Conservation (phyloP, 2,113 vertebrate species). For the Climacteris rufus region DNA sequence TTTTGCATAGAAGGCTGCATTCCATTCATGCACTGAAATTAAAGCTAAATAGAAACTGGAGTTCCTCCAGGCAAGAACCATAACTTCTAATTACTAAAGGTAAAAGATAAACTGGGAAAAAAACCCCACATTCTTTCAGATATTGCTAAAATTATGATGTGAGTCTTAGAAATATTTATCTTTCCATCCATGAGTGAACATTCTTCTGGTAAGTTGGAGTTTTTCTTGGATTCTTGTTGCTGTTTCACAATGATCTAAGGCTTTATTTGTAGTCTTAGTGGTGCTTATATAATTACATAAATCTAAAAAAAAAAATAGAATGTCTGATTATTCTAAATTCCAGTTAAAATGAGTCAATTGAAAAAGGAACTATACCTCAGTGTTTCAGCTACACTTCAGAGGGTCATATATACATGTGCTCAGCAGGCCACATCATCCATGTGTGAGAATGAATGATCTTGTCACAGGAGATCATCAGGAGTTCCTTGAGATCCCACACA, state of each 20-base stretch:
- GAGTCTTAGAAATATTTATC: slow-evolving; percentile 51
- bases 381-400: not conserved
- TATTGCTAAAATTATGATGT: slow-evolving; percentile 34
- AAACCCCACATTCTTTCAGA: slow-evolving; percentile 18
- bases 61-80: slow-evolving; percentile 38
- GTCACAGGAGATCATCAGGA: not conserved
- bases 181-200: slow-evolving; percentile 50
- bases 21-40: slow-evolving; percentile 41
- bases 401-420: not conserved
- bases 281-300: slow-evolving; percentile 43
- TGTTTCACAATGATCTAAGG: slow-evolving; percentile 33
- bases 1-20: slow-evolving; percentile 28
- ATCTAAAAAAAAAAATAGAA: not conserved
- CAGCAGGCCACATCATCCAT: not conserved
- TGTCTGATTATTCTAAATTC: slow-evolving; percentile 32
- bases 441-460: not conserved
- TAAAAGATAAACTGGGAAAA: slow-evolving; percentile 56
- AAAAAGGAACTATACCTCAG: not conserved
- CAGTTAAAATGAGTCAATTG: not conserved
- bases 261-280: slow-evolving; percentile 35
- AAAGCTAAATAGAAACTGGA: slow-evolving; percentile 45
- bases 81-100: slow-evolving; percentile 61
- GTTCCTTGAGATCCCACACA: not conserved
- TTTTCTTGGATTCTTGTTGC: slow-evolving; percentile 48
- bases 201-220: slow-evolving; percentile 34